Percentiles rank a stretch among this genome's conserved stretches.
These are phyloP conservation scores for Electrophaes corylata DNA, from an alignment of 2,888 invertebrate species.

Conservation along the genomic window DNA sequence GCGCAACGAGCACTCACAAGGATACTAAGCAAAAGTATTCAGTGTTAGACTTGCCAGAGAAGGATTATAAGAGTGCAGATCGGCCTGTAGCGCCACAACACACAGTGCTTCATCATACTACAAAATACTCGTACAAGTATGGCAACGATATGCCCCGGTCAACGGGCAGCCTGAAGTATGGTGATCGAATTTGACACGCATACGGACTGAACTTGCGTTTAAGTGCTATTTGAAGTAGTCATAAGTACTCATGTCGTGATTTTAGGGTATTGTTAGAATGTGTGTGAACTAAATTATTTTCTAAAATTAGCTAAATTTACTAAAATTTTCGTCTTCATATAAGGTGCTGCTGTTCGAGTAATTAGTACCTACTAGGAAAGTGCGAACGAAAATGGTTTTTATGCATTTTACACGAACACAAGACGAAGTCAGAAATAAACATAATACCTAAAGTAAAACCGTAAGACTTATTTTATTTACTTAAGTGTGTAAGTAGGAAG, in stretches of 20 bases:
- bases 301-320: conserved; percentile 1
- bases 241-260: conserved; percentile 48
- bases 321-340: not conserved
- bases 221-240: conserved; percentile 50
- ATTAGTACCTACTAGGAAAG: conserved; percentile 52
- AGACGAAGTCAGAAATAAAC: conserved; percentile 57
- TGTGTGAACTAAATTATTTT: conserved; percentile 44
- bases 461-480: conserved; percentile 6
- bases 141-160: conserved; percentile 47
- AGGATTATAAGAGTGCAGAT: conserved; percentile 41
- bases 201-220: conserved; percentile 24
- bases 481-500: not conserved
- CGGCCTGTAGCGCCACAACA: conserved; percentile 35
- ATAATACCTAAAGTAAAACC: conserved; percentile 44
- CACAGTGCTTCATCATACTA: conserved; percentile 37
- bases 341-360: conserved; percentile 41
- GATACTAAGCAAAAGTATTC: conserved; percentile 49
- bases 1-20: conserved; percentile 34
- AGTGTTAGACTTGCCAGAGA: conserved; percentile 44
- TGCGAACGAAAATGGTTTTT: conserved; percentile 60
- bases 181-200: conserved; percentile 63
- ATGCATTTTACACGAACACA: conserved; percentile 75
- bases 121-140: conserved; percentile 43
- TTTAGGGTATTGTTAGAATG: conserved; percentile 50
- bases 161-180: conserved; percentile 68